phyloP scores from a whole-genome alignment of 2,797 vertebrate species.

The Cyprinella venusta region DNA sequence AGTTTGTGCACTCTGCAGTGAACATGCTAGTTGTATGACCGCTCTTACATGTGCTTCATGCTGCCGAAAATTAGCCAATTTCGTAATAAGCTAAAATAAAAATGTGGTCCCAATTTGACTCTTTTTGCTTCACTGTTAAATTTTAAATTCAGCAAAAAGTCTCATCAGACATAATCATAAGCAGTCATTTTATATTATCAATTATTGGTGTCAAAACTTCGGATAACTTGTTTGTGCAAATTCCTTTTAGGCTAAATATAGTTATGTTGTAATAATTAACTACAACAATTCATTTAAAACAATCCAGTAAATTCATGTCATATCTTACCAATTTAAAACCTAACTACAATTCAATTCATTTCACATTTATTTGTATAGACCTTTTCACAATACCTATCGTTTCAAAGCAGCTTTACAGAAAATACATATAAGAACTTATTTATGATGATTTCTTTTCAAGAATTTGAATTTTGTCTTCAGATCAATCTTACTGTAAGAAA shows the following conservation, averaged over 20 bases:
- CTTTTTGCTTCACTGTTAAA: not conserved
- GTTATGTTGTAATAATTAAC: not conserved
- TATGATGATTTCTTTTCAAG: not conserved
- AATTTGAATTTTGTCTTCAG: not conserved
- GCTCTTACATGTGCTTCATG: not conserved
- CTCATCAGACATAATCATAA: not conserved
- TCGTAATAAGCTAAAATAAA: not conserved
- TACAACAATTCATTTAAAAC: not conserved
- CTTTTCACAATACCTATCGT: too few species aligned
- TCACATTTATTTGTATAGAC: too few species aligned
- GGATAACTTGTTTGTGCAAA: not conserved
- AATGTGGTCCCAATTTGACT: not conserved
- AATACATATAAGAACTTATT: not conserved
- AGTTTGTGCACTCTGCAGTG: too few species aligned
- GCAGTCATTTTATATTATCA: not conserved
- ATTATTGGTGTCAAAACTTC: not conserved
- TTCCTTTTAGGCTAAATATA: too few species aligned
- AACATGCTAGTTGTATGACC: too few species aligned
- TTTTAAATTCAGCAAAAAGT: not conserved
- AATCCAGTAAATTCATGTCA: not conserved
- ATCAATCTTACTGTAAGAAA: not conserved
- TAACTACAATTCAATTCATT: not conserved
- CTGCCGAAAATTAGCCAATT: not conserved
- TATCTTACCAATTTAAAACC: not conserved
- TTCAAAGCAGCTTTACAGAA: too few species aligned